A percentile compares a stretch with the other conserved stretches of the same genome.
phyloP scores from a whole-genome alignment of 2,113 vertebrate species.

The Orthonyx spaldingii region DNA sequence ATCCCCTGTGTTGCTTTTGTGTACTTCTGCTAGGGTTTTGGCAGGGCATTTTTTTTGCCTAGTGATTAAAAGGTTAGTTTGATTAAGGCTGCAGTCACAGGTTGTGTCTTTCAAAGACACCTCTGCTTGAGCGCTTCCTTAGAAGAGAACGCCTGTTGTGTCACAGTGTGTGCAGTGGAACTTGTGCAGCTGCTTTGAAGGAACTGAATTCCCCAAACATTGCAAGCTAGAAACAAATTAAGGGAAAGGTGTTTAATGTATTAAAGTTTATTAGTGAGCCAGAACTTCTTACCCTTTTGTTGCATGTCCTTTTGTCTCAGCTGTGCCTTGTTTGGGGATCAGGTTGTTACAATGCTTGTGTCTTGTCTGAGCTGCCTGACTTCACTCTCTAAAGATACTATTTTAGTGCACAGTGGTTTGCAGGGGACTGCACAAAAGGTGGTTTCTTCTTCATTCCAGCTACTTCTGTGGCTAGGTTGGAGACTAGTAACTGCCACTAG shows the following conservation, averaged over 20 bases:
- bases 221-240: constrained; percentile 45
- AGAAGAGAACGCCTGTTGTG: constrained; percentile 52
- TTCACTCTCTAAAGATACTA: not conserved
- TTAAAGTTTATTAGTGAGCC: not conserved
- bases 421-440: not conserved
- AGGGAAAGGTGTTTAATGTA: constrained; percentile 20
- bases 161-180: constrained; percentile 4
- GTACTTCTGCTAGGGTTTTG: not conserved
- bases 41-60: not conserved
- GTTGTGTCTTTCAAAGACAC: constrained; percentile 48
- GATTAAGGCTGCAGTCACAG: constrained; percentile 32
- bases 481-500: not conserved
- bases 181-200: constrained; percentile 40
- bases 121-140: constrained; percentile 52
- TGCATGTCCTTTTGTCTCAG: not conserved
- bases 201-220: constrained; percentile 33
- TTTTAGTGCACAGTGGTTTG: not conserved
- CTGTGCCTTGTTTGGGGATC: not conserved
- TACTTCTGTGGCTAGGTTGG: not conserved
- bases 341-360: not conserved
- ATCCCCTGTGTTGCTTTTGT: constrained; percentile 44
- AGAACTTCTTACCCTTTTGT: not conserved
- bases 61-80: constrained; percentile 32
- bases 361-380: not conserved
- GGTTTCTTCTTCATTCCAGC: not conserved